Base-by-base conservation (phyloP, 2,888 invertebrate genomes). In the Leistus spinibarbis region DNA sequence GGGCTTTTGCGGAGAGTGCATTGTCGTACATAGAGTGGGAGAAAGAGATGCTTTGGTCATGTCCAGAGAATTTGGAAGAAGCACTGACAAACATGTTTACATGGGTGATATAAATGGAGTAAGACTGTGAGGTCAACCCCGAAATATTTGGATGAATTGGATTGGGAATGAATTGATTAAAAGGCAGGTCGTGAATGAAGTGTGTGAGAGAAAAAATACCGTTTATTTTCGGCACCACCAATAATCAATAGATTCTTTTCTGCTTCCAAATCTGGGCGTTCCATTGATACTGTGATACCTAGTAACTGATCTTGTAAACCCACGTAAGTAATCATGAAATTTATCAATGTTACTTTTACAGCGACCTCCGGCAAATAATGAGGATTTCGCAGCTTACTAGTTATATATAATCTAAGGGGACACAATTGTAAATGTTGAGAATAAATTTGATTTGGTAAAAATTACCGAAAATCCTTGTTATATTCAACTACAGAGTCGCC, bases 331-430 rank as follows among this genome's bases (percentile, higher is more conserved):
- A 98, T 92, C 93, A 96, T 95, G 83, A 98, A 98, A 86, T 97
- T 97, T 1, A 98, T 89, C 20, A 98, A 84, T 0, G 96, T 95
- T 4, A 95, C 93, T 84, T 97, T 96, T 0, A 96, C 96, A 0
- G 97, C 94, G 4, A 97, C 91, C 86, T 98, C 98, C 0, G 98
- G 97, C 71, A 97, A 85, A 83, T 97, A 98, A 85, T 97, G 97
- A 0, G 98, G 98, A 87, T 97, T 98, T 20, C 95, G 89, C 63
- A 97, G 86, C 83, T 97, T 97, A 1, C 98, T 97, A 17, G 97
- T 97, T 79, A 98, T 95, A 83, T 96, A 98, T 77, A 98, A 90
- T 80, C 96, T 94, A 76, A 76, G 60, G 20, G 17, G 4, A 60
- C 3, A 60, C 7, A 24, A 0, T 40, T 40, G 13, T 4, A 40